phyloP scores from a whole-genome alignment of 2,797 vertebrate genomes.

The Chaenodraco wilsoni region DNA sequence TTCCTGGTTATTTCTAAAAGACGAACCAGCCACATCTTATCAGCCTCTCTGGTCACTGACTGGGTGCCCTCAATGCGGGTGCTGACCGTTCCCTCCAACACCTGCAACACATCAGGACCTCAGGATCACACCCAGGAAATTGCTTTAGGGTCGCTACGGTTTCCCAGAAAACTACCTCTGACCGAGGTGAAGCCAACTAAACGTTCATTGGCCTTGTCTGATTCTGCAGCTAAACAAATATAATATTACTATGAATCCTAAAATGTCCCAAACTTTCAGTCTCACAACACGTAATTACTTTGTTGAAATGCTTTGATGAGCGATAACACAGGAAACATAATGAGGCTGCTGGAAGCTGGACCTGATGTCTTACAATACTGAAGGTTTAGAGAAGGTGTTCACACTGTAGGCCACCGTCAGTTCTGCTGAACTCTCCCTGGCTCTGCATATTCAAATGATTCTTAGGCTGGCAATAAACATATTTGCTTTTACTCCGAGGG shows the following conservation, averaged over 20 bases:
- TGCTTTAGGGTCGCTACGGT: background rate
- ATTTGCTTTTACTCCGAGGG: too few relatives aligned
- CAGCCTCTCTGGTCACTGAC: constrained; percentile 90
- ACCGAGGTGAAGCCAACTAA: background rate
- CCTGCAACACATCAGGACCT: constrained; percentile 40
- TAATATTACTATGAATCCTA: background rate
- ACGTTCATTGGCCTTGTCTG: background rate
- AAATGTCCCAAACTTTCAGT: background rate
- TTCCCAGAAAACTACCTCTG: background rate
- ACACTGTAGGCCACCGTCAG: too few relatives aligned
- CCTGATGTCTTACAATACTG: too few relatives aligned
- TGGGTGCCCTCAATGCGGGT: constrained; percentile 94
- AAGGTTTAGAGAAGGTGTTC: too few relatives aligned
- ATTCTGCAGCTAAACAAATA: background rate
- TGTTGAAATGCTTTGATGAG: too few relatives aligned
- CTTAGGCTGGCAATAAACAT: too few relatives aligned
- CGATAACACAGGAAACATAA: too few relatives aligned
- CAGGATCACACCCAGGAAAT: background rate
- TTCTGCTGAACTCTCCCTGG: too few relatives aligned
- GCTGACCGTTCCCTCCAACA: constrained; percentile 91
- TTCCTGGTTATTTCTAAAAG: constrained; percentile 95
- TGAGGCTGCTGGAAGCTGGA: too few relatives aligned
- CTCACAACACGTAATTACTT: background rate
- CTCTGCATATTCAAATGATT: too few relatives aligned
- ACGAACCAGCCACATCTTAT: constrained; percentile 99